Percentiles rank a stretch among this genome's conserved stretches.
Evolutionary conservation across 1,140 invertebrate genomes (phyloP).

Genomic region (Forficula auricularia): DNA sequence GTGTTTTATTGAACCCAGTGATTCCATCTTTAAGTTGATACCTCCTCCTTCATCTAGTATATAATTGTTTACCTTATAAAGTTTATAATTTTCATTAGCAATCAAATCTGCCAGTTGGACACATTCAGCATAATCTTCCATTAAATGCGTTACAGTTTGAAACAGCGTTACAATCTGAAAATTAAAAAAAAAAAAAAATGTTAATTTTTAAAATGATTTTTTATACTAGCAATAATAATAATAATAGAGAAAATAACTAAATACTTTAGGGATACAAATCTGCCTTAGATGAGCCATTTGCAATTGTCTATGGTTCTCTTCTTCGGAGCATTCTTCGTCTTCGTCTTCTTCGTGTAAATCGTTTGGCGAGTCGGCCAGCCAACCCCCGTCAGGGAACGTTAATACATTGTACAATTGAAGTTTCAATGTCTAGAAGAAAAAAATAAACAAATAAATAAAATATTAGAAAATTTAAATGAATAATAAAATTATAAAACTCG

Average conservation of each 20-base stretch:
- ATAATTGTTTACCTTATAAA: slow-evolving; percentile 48
- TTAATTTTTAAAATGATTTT: too few species aligned
- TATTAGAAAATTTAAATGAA: too few species aligned
- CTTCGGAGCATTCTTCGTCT: slow-evolving; percentile 24
- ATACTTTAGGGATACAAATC: slow-evolving; percentile 63
- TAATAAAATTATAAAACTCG: too few species aligned
- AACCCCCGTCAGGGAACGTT: slow-evolving; percentile 73
- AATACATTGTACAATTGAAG: slow-evolving; percentile 73
- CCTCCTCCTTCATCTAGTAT: too few species aligned
- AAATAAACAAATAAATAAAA: slow-evolving; percentile 1
- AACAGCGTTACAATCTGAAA: slow-evolving; percentile 53
- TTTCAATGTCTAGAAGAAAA: slow-evolving; percentile 41
- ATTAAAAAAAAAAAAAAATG: slow-evolving; percentile 25
- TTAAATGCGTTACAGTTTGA: slow-evolving; percentile 57
- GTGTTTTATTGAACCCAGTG: too few species aligned
- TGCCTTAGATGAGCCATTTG: slow-evolving; percentile 59
- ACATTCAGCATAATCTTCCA: slow-evolving; percentile 56
- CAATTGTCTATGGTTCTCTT: slow-evolving; percentile 29
- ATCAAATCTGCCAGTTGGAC: slow-evolving; percentile 63
- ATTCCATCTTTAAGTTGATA: too few species aligned
- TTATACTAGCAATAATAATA: too few species aligned
- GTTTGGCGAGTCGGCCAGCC: slow-evolving; percentile 57
- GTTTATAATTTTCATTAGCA: slow-evolving; percentile 51
- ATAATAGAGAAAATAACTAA: too few species aligned
- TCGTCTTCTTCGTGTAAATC: slow-evolving; percentile 23